Evolutionary conservation across 2,797 vertebrate genomes (phyloP).

Genomic region (Petrocephalus sullivani): DNA sequence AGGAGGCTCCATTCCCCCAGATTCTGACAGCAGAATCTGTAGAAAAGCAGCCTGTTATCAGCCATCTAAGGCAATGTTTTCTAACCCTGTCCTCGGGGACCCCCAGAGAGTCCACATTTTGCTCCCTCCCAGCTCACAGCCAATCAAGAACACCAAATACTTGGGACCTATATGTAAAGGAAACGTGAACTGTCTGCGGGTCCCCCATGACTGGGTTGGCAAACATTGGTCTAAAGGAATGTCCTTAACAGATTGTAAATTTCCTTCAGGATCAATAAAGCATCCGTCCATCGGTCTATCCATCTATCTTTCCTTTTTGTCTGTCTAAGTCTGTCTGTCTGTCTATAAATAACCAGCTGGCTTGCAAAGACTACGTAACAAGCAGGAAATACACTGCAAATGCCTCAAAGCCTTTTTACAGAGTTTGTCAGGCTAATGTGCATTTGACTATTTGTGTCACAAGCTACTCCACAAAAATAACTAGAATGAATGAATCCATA

Average conservation of each 20-base stretch:
- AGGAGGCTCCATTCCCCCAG: constrained; percentile 39
- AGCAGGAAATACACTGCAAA: background rate
- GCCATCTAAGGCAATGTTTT: background rate
- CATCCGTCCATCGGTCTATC: background rate
- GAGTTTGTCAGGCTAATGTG: background rate
- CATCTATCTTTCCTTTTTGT: too few species aligned
- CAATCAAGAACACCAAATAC: background rate
- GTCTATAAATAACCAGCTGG: background rate
- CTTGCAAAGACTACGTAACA: background rate
- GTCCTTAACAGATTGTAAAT: background rate
- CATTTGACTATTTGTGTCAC: background rate
- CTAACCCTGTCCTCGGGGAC: background rate
- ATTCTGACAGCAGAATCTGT: constrained; percentile 33
- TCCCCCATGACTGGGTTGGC: background rate
- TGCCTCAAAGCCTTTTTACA: background rate
- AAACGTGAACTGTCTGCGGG: background rate
- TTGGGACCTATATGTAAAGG: background rate
- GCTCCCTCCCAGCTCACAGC: background rate
- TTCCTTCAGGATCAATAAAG: background rate
- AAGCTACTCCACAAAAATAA: background rate
- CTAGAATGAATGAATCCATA: background rate
- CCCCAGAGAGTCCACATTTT: background rate
- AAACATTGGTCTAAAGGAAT: background rate
- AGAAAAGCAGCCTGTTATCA: constrained; percentile 12
- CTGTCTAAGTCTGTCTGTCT: background rate